phyloP scores from a whole-genome alignment of 2,113 vertebrate genomes.

The Tonatia bakeri region DNA sequence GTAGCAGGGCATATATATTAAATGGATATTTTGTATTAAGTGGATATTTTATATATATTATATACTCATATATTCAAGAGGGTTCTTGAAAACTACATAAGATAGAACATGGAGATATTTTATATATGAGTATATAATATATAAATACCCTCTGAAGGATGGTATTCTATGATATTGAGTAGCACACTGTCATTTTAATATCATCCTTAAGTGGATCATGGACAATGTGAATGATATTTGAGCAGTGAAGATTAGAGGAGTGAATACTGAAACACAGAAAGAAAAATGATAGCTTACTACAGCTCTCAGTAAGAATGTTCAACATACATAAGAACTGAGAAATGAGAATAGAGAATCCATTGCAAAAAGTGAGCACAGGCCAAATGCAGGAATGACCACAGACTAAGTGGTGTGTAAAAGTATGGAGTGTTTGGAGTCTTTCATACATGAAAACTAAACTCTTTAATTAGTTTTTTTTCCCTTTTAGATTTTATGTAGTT shows the following conservation, averaged over 20 bases:
- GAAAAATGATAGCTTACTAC: conserved; percentile 49
- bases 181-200: conserved; percentile 51
- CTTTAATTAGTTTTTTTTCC: not conserved
- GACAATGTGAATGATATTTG: conserved; percentile 60
- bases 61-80: too few species aligned
- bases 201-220: conserved; percentile 43
- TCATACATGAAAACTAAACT: not conserved
- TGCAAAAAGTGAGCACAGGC: conserved; percentile 40
- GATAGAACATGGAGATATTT: too few species aligned
- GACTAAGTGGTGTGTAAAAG: not conserved
- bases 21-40: not conserved
- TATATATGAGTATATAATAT: too few species aligned
- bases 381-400: conserved; percentile 5
- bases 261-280: conserved; percentile 50
- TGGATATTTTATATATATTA: not conserved
- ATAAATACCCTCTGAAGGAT: conserved; percentile 55
- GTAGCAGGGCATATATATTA: not conserved
- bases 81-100: too few species aligned
- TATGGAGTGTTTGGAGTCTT: not conserved
- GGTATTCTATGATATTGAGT: not conserved
- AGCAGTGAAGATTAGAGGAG: conserved; percentile 52
- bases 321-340: conserved; percentile 62
- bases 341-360: conserved; percentile 23
- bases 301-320: conserved; percentile 49
- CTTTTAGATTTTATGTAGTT: too few species aligned